phyloP scores from a whole-genome alignment of 2,113 vertebrate species.

The Triplophysa rosa region DNA sequence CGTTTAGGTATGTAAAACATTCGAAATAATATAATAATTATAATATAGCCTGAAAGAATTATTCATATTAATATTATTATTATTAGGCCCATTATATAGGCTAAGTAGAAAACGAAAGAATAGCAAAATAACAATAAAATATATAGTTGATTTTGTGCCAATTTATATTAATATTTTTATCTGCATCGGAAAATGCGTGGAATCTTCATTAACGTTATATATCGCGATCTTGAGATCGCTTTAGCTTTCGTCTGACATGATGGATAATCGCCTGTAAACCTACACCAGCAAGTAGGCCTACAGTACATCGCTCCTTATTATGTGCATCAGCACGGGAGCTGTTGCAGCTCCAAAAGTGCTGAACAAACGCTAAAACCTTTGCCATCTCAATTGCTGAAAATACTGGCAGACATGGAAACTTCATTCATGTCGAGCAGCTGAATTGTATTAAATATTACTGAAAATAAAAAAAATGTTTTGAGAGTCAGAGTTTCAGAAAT shows the following conservation, averaged over 20 bases:
- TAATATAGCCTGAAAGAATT: no score
- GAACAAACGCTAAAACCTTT: background rate
- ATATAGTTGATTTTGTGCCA: no score
- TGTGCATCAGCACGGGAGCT: background rate
- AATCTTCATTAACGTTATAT: background rate
- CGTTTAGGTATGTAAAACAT: no score
- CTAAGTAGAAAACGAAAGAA: no score
- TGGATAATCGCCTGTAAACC: background rate
- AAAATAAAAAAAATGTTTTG: background rate
- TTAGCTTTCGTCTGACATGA: background rate
- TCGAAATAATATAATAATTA: no score
- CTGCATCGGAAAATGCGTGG: background rate
- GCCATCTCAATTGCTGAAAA: background rate
- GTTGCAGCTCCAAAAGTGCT: background rate
- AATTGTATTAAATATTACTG: background rate
- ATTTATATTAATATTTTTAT: background rate
- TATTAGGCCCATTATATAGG: no score
- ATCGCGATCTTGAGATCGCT: background rate
- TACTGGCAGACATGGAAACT: background rate
- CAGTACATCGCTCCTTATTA: background rate
- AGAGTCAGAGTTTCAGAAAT: background rate
- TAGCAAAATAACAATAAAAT: no score
- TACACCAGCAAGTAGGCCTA: background rate
- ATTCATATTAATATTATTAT: no score
- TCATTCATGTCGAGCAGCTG: background rate